Percentiles rank a stretch among this genome's conserved stretches.
phyloP scores from a whole-genome alignment of 1,140 invertebrate genomes.

The Babylonia areolata region DNA sequence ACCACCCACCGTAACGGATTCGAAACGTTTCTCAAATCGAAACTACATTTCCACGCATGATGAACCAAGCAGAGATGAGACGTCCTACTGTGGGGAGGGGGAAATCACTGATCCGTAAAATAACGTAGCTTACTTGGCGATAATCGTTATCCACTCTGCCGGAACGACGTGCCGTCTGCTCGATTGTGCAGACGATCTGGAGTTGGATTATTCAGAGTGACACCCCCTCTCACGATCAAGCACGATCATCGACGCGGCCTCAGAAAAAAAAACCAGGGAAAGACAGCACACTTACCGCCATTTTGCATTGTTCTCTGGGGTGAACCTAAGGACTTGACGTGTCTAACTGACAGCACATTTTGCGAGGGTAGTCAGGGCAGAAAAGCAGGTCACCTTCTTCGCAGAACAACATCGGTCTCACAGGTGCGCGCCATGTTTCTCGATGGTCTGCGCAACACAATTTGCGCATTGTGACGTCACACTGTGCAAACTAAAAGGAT shows the following conservation, averaged over 20 bases:
- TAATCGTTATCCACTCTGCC: slow-evolving; percentile 31
- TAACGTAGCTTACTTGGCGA: slow-evolving; percentile 19
- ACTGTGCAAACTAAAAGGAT: slow-evolving; percentile 30
- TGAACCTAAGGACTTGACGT: slow-evolving; percentile 19
- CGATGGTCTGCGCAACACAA: slow-evolving; percentile 40
- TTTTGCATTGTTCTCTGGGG: slow-evolving; percentile 28
- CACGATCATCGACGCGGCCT: slow-evolving; percentile 8
- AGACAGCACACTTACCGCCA: slow-evolving; percentile 32
- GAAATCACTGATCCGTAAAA: slow-evolving; percentile 1
- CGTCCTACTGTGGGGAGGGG: not conserved
- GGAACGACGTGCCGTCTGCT: slow-evolving; percentile 37
- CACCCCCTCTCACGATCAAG: slow-evolving; percentile 31
- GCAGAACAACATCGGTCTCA: slow-evolving; percentile 37
- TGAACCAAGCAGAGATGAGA: not conserved
- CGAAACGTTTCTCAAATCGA: not conserved
- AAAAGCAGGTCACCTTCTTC: slow-evolving; percentile 36
- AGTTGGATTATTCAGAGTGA: slow-evolving; percentile 40
- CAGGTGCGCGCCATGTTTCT: slow-evolving; percentile 42
- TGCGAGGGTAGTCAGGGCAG: slow-evolving; percentile 26
- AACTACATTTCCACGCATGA: slow-evolving; percentile 12
- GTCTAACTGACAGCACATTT: slow-evolving; percentile 25
- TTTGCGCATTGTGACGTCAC: slow-evolving; percentile 43
- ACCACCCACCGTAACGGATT: not conserved
- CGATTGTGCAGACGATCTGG: slow-evolving; percentile 33
- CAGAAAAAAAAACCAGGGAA: slow-evolving; percentile 16